Conservation (phyloP, 1,140 invertebrate genomes). For the Zaprionus camerounensis region DNA sequence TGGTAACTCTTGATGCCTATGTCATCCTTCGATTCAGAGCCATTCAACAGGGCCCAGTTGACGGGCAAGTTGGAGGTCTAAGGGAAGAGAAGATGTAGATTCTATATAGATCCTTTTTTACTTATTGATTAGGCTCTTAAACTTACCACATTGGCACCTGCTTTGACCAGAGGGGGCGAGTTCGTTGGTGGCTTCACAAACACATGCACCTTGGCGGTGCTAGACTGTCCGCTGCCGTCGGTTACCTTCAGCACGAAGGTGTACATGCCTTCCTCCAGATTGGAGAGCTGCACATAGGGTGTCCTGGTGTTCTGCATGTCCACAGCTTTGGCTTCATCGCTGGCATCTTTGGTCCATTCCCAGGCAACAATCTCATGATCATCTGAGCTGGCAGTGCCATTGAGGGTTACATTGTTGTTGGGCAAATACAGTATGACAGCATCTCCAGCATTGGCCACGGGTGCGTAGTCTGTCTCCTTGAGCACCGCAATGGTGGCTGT, state of each 20-base stretch:
- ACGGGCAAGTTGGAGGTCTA: conserved; percentile 92
- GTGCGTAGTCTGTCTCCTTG: conserved; percentile 96
- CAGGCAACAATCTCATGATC: conserved; percentile 96
- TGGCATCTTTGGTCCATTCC: conserved; percentile 96
- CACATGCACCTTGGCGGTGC: conserved; percentile 94
- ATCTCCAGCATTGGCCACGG: conserved; percentile 96
- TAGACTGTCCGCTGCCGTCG: conserved; percentile 94
- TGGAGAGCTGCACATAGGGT: conserved; percentile 91
- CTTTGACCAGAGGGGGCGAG: conserved; percentile 90
- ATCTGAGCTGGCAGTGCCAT: conserved; percentile 95
- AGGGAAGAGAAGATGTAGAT: background rate
- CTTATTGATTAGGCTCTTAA: background rate
- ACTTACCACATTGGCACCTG: conserved; percentile 85
- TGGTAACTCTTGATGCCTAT: conserved; percentile 92
- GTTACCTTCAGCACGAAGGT: conserved; percentile 97
- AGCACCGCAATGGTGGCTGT: conserved; percentile 95
- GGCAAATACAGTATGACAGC: conserved; percentile 96
- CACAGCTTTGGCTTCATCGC: conserved; percentile 92
- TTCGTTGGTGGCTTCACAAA: conserved; percentile 96
- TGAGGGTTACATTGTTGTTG: conserved; percentile 94
- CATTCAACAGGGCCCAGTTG: conserved; percentile 92
- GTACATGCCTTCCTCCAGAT: conserved; percentile 96
- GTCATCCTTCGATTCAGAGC: conserved; percentile 92
- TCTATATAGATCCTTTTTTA: background rate
- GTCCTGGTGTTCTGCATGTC: conserved; percentile 97